Evolutionary conservation across 2,797 vertebrate species (phyloP), one percentile per base, ranked within the genome.

Genomic region (Ctenosaura bakeri): DNA sequence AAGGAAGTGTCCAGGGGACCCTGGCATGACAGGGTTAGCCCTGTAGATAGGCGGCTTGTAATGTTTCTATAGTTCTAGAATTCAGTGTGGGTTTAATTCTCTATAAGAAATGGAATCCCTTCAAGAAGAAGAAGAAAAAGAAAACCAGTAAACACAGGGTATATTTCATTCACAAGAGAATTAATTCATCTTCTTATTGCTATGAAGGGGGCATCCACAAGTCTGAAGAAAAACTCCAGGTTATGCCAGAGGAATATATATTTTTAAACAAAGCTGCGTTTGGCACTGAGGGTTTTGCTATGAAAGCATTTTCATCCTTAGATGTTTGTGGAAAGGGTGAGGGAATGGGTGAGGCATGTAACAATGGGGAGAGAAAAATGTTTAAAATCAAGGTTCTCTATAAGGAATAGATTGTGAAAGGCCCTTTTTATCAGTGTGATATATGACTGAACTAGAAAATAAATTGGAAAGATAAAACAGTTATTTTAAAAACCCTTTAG

Each of bases 241-340:
- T 42, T 86, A 3, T 12, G 29, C 56, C 64, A 91, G 64, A 92
- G 42, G 86, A 35, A 71, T 29, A 64, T 1, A 83, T 26, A 69
- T 7, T n/a, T 88, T 83, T 88, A 89, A 91, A 89, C 85, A 90
- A 88, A 93, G 12, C 26, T 73, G 77, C 69, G 69, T n/a, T 59
- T 66, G 85, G 64, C 35, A 80, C 0, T 0, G 24, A 52, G 6
- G 54, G 13, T 82, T 89, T 32, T 86, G 46, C 46, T 4, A 66
- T 56, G 73, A 86, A 90, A 83, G 10, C 0, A 0, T 71, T 92
- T 86, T 88, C 66, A 88, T 86, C 50, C 42, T 89, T 92, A 0
- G 0, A 50, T 69, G 71, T 86, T 7, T n/a, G 82, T 66, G 73
- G 82, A 84, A 84, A 64, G 22, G 59, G 76, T 77, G 46, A 73